phyloP scores from a whole-genome alignment of 2,113 vertebrate genomes.

The Salvator merianae region DNA sequence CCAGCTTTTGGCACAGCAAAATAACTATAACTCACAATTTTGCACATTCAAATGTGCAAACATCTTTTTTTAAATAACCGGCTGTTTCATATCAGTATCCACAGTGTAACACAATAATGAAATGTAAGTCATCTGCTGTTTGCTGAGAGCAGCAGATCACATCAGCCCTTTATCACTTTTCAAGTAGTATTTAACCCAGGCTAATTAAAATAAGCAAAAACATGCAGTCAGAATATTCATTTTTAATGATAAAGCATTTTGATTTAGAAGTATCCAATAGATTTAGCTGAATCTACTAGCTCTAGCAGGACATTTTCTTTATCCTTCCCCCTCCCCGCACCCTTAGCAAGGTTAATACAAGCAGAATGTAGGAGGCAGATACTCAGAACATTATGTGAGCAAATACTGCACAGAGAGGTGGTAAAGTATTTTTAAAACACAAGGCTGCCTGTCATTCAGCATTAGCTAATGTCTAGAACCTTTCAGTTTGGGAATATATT shows the following conservation, averaged over 20 bases:
- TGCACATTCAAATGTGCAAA: too few relatives aligned
- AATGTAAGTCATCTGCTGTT: too few relatives aligned
- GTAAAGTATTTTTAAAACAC: conserved; percentile 7
- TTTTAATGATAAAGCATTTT: not conserved
- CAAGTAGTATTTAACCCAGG: not conserved
- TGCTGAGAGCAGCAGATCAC: too few relatives aligned
- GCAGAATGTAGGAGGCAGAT: not conserved
- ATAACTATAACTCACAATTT: too few relatives aligned
- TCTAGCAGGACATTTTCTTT: not conserved
- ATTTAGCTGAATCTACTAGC: not conserved
- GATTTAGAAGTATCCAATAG: not conserved
- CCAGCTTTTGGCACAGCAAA: too few relatives aligned
- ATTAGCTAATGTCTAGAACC: not conserved
- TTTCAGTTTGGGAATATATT: not conserved
- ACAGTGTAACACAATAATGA: too few relatives aligned
- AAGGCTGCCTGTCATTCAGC: not conserved
- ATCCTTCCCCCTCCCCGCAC: not conserved
- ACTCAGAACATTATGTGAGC: not conserved
- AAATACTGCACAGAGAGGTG: not conserved
- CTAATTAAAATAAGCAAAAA: not conserved
- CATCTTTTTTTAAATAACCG: too few relatives aligned
- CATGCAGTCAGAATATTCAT: not conserved
- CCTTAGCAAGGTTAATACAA: not conserved
- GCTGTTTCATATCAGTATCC: too few relatives aligned
- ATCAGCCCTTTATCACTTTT: not conserved